These are phyloP conservation scores for Diadophis punctatus DNA, from an alignment of 2,113 vertebrate species.

Conservation along the genomic window DNA sequence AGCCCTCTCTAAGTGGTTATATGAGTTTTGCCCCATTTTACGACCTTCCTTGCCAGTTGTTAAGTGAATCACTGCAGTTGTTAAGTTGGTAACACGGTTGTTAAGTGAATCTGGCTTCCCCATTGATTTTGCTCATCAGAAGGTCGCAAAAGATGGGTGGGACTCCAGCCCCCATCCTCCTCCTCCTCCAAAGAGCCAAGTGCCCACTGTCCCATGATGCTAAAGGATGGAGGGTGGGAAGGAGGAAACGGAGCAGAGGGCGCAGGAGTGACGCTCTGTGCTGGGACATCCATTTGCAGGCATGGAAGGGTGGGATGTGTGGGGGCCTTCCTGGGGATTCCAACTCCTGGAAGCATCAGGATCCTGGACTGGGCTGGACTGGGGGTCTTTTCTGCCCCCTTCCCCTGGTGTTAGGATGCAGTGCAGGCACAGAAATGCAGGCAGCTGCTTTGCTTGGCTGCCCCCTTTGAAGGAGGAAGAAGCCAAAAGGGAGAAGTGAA, in stretches of 20 bases:
- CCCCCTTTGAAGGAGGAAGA: background rate
- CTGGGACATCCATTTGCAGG: background rate
- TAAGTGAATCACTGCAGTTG: background rate
- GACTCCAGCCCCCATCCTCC: background rate
- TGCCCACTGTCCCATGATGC: background rate
- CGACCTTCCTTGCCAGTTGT: background rate
- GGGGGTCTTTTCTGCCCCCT: background rate
- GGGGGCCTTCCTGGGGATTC: background rate
- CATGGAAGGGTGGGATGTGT: background rate
- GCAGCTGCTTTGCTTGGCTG: background rate
- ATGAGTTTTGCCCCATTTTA: background rate
- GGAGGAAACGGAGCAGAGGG: background rate
- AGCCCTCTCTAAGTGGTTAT: background rate
- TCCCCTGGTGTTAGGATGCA: background rate
- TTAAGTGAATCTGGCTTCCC: no score
- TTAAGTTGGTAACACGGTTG: no score
- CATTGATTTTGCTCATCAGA: background rate
- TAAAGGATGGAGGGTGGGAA: background rate
- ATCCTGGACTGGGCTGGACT: background rate
- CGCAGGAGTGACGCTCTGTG: fast-evolving
- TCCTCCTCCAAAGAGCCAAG: background rate
- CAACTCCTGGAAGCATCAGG: background rate
- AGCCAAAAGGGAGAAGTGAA: background rate
- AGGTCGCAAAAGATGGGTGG: background rate
- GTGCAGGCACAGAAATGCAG: background rate